A percentile compares a stretch with the other conserved stretches of the same genome.
Conservation (phyloP, 2,888 invertebrate genomes). For the Diplolepis rosae region DNA sequence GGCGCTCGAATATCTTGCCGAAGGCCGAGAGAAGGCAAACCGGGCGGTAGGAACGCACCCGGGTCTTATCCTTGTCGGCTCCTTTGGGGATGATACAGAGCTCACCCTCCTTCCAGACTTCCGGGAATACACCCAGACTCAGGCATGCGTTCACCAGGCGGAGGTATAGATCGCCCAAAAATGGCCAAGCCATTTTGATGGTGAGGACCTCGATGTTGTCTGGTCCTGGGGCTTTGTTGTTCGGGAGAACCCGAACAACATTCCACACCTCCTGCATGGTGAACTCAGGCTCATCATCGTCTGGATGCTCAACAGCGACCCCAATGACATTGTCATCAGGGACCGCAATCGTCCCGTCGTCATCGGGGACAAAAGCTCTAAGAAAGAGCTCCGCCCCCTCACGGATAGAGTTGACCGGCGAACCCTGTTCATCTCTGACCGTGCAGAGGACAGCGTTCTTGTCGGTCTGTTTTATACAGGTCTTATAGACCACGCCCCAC, state of each 20-base stretch:
- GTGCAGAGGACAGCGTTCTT: not conserved
- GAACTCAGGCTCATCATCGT: no score
- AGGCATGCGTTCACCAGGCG: no score
- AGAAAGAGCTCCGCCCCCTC: not conserved
- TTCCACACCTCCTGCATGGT: no score
- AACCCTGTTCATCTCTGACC: not conserved
- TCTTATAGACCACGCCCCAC: not conserved
- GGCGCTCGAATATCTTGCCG: slow-evolving; percentile 38
- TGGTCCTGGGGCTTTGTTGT: no score
- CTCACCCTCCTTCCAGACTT: no score
- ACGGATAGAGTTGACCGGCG: not conserved
- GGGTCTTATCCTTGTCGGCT: not conserved
- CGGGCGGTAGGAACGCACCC: slow-evolving; percentile 34
- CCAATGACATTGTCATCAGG: not conserved
- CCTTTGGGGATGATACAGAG: no score
- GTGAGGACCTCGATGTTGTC: no score
- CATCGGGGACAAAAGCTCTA: not conserved
- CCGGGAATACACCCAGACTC: no score
- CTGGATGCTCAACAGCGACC: not conserved
- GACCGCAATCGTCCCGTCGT: no score
- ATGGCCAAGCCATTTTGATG: no score
- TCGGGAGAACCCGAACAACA: no score
- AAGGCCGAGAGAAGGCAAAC: slow-evolving; percentile 41
- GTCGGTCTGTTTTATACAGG: not conserved
- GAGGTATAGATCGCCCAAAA: no score